Evolutionary conservation across 1,140 invertebrate genomes (phyloP).

Genomic region (Drosophila pandora): DNA sequence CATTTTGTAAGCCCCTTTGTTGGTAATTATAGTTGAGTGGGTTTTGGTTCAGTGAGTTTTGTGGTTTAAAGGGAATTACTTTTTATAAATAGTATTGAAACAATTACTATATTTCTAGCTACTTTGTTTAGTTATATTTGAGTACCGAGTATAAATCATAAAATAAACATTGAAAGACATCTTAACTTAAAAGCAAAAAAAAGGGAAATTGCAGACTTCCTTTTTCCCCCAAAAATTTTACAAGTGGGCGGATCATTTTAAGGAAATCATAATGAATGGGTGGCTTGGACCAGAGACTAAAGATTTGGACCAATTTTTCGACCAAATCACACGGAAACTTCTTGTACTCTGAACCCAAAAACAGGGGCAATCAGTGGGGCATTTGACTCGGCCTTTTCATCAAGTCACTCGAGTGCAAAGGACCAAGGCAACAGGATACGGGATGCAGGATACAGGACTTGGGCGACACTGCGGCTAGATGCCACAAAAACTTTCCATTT

Average conservation of each 20-base stretch:
- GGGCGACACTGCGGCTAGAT: constrained; percentile 57
- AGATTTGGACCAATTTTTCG: constrained; percentile 66
- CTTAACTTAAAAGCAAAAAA: constrained; percentile 37
- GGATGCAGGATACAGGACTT: constrained; percentile 30
- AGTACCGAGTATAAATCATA: too few species aligned
- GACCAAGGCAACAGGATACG: constrained; percentile 1
- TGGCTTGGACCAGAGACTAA: constrained; percentile 36
- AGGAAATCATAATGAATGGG: constrained; percentile 49
- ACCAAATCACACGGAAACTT: constrained; percentile 79
- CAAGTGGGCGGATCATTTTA: constrained; percentile 28
- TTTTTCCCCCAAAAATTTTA: neutral
- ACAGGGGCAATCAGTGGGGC: constrained; percentile 58
- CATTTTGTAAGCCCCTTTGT: too few species aligned
- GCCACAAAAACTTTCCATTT: constrained; percentile 51
- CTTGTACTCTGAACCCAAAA: constrained; percentile 26
- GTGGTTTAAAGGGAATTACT: too few species aligned
- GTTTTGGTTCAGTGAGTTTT: too few species aligned
- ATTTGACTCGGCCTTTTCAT: constrained; percentile 77
- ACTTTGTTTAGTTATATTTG: too few species aligned
- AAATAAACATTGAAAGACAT: too few species aligned
- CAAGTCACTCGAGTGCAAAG: constrained; percentile 45
- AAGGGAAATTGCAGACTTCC: constrained; percentile 20
- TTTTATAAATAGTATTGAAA: too few species aligned
- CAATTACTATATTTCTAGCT: too few species aligned
- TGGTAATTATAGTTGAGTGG: too few species aligned